Evolutionary conservation across 2,797 vertebrate genomes (phyloP), one percentile per base, ranked within the genome.

Genomic region (Heteromormyrus szaboi): DNA sequence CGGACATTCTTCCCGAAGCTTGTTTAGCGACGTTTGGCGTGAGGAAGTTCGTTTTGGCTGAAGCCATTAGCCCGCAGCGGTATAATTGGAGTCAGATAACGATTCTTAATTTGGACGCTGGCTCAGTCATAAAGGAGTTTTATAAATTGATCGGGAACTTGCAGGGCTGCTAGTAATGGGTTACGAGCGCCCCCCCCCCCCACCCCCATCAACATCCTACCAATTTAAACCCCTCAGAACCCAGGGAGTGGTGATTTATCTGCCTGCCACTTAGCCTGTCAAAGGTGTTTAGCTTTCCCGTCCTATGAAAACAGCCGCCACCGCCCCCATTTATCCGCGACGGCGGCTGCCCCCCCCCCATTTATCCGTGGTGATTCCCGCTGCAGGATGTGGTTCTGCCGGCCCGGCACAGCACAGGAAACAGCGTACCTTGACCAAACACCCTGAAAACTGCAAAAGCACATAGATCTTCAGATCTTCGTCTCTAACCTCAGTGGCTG

Each of bases 401-500:
- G 88, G 90, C 51, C 86, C 89, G 89, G 89, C 94, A 93, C 93
- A 94, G 92, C 93, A 88, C 92, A 94, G 94, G 96, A 96, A 96
- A 96, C 96, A 95, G 95, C 95, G 95, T 93, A 95, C 95, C 95
- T 96, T 96, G 95, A 96, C 94, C 93, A 96, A 96, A 96, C 94
- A 96, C 91, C 89, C 90, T 90, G 91, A 92, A 89, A 90, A 91
- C 88, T 93, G 91, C 91, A 90, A 92, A 89, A 90, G 90, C 91
- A 91, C 89, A 91, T 94, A 92, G 17, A 92, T 76, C 68, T 33
- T 41, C 68, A 41, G 68, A 48, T 83, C 19, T 44, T n/a, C 5
- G 19, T n/a, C 37, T 22, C 37, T 44, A 76, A 41, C 44, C 79
- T 11, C 19, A 17, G 17, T 11, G 19, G 19, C 44, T 46, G 37